A percentile compares a stretch with the other conserved stretches of the same genome.
Conservation (phyloP, 2,113 vertebrate genomes). For the Chaetura pelagica region DNA sequence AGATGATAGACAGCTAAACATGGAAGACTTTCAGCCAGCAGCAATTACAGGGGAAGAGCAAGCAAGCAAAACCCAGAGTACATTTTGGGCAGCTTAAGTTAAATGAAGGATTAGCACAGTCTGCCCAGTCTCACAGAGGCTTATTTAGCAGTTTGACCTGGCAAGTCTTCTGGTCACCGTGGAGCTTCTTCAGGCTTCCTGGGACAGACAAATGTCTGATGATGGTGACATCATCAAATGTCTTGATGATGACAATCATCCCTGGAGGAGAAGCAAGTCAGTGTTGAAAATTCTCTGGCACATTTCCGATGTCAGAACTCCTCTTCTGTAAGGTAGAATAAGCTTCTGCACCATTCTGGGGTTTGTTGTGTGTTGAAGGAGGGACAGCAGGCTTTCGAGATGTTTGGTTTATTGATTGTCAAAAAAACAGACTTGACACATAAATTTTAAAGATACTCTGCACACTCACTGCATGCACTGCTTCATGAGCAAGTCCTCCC, state of each 20-base stretch:
- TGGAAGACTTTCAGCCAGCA: background rate
- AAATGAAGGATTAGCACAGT: constrained; percentile 26
- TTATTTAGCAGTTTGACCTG: constrained; percentile 40
- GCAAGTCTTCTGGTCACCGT: constrained; percentile 12
- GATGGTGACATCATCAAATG: too few species aligned
- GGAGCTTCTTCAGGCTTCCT: constrained; percentile 21
- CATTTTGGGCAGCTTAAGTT: background rate
- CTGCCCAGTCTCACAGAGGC: background rate
- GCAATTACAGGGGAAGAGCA: background rate
- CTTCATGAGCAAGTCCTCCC: constrained; percentile 37
- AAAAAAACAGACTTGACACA: constrained; percentile 38
- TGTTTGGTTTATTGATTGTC: constrained; percentile 48
- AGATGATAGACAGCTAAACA: background rate
- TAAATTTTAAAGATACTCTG: constrained; percentile 66
- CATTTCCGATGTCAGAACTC: background rate
- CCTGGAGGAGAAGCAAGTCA: background rate
- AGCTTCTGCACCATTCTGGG: background rate
- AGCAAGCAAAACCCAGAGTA: background rate
- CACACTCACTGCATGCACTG: constrained; percentile 17
- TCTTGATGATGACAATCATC: constrained; percentile 28
- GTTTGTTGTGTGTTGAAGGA: background rate
- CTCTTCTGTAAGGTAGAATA: background rate
- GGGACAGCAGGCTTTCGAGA: background rate
- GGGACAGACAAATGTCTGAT: constrained; percentile 30
- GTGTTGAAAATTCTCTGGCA: background rate